These are phyloP conservation scores for Brachionus koreanus DNA, from an alignment of 1,140 invertebrate species.

Conservation along the genomic window DNA sequence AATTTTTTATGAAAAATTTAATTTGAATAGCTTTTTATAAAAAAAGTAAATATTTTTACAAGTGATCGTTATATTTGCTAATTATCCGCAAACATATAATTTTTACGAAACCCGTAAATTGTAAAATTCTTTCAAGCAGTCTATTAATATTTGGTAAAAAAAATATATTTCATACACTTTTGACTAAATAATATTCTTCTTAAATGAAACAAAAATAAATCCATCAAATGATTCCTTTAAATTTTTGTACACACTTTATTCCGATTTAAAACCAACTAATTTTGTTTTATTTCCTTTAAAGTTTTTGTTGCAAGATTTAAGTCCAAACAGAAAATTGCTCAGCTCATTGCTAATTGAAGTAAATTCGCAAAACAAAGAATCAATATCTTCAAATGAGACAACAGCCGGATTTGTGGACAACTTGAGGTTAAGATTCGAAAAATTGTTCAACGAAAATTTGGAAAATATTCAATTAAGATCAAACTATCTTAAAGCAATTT, in stretches of 20 bases:
- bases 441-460: background rate
- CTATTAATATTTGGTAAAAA: background rate
- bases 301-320: constrained; percentile 18
- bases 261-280: background rate
- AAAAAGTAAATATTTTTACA: background rate
- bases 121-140: background rate
- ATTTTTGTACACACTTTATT: background rate
- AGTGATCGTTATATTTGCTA: background rate
- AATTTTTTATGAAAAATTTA: background rate
- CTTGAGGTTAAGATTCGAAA: background rate
- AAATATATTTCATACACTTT: background rate
- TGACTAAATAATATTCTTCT: background rate
- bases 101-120: background rate
- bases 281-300: background rate
- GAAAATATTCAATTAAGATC: background rate
- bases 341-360: background rate
- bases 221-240: background rate
- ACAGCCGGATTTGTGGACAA: background rate
- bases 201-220: background rate
- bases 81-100: background rate
- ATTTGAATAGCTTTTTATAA: background rate
- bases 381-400: background rate
- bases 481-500: background rate
- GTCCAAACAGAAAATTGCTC: background rate
- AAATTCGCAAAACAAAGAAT: background rate